Evolutionary conservation across 2,797 vertebrate genomes (phyloP), one percentile per base, ranked within the genome.

Genomic region (Centropyge bicolor): DNA sequence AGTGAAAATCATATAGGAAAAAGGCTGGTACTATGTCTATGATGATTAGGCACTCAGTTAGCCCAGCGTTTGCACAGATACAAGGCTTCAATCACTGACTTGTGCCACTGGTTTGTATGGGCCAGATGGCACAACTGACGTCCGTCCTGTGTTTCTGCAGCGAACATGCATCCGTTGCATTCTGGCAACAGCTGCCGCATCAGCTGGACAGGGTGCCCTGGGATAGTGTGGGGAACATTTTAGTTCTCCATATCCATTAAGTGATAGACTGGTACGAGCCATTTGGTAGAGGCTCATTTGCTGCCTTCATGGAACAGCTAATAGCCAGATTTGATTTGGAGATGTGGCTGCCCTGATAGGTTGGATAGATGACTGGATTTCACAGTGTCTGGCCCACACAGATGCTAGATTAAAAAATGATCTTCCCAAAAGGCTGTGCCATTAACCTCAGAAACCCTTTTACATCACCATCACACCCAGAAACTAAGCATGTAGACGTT

Each of bases 181-280:
- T 80, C 76, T 57, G 38, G 79, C 68, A 87, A 78, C 90, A 93
- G 87, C 86, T 92, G 90, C 80, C 88, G 79, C 64, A 83, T 91
- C 90, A 88, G 87, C 83, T 90, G 89, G 86, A 73, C 62, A 56
- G 64, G 31, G 59, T 76, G 57, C 83, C 80, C 78, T 35, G 73
- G 46, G 82, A 87, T 43, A 74, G 55, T 46, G 49, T 35, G 51
- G 63, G 76, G 77, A 75, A 64, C 65, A 85, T 85, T 86, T 75
- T 48, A 78, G 57, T 76, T 20, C 59, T 88, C 81, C 81, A 83
- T 78, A 71, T 82, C 82, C 74, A 83, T 89, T 83, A 79, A 64
- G 16, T 70, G 43, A 80, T 70, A 69, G 76, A 78, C 64, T 56
- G 60, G n/a, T 72, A 63, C 40, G 71, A 84, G 59, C 52, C 68